Base-by-base conservation (phyloP, 1,140 invertebrate species). In the Drosophila asahinai region DNA sequence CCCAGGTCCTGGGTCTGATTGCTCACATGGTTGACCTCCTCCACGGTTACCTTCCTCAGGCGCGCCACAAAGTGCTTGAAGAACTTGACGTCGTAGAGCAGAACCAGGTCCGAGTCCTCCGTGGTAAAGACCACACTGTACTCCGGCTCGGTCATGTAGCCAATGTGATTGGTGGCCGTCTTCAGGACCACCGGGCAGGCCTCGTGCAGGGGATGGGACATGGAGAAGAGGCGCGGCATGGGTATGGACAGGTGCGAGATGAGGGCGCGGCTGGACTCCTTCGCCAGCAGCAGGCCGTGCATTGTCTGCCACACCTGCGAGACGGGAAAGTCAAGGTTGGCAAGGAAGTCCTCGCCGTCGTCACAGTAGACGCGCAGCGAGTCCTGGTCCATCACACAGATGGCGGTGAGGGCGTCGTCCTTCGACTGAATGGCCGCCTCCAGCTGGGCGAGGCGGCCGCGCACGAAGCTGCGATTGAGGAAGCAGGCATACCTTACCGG, bases 171-270 rank as follows among this genome's bases (percentile, higher is more conserved):
- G 61, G 81, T 95, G 0, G 93, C 66, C 3, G 93, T 87, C 86
- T 96, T 97, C 42, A 96, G 95, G 7, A 98, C 94, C 36, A 98
- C 95, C 5, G 97, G 97, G 60, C 96, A 96, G 36, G 98, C 96
- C 94, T 98, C 98, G 93, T 98, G 97, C 36, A 98, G 93, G 2
- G 97, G 97, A 94, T 98, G 97, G 22, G 96, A 94, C 76, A 98
- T 93, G 36, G 97, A 97, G 93, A 97, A 98, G 48, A 97, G 94
- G 2, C 95, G 95, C 1, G 96, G 96, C 80, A 96, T 92, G 3
- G 80, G 70, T 49, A 93, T 92, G 22, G 84, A 78, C 30, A 91
- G 48, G 64, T 92, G 77, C 51, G 93, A 83, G 51, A 92, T 59
- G 3, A 92, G 63, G 0, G 91, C 80, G 33, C 67, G 81, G 58